phyloP scores from a whole-genome alignment of 2,797 vertebrate genomes.

The Coccyzus lansbergi region DNA sequence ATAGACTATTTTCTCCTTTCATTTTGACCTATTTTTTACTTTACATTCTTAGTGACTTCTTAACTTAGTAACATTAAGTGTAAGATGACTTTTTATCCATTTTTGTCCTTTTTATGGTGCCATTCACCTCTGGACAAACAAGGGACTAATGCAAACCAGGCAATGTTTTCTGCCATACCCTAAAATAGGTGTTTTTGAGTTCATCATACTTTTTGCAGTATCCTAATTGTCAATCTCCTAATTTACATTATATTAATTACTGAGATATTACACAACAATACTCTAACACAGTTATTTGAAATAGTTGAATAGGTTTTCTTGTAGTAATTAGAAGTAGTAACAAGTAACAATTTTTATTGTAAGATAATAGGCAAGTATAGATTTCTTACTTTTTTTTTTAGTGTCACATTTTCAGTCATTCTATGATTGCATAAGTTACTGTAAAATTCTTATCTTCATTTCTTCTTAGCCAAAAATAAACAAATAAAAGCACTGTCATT shows the following conservation, averaged over 20 bases:
- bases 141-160: not conserved
- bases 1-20: not conserved
- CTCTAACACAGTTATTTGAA: conserved; percentile 10
- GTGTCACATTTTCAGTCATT: not conserved
- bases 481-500: not conserved
- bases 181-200: not conserved
- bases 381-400: not conserved
- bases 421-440: not conserved
- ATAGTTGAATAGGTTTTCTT: conserved; percentile 28
- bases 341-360: conserved; percentile 23
- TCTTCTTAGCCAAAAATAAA: not conserved
- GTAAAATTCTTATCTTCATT: not conserved
- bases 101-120: not conserved
- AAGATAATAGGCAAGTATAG: conserved; percentile 4
- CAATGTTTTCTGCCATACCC: not conserved
- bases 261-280: not conserved
- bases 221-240: not conserved
- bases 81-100: not conserved
- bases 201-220: not conserved
- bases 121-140: not conserved
- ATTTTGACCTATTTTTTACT: not conserved
- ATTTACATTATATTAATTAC: conserved; percentile 34
- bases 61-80: not conserved
- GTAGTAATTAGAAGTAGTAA: conserved; percentile 19
- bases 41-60: not conserved